phyloP scores from a whole-genome alignment of 2,888 invertebrate genomes.

The Furcula furcula region DNA sequence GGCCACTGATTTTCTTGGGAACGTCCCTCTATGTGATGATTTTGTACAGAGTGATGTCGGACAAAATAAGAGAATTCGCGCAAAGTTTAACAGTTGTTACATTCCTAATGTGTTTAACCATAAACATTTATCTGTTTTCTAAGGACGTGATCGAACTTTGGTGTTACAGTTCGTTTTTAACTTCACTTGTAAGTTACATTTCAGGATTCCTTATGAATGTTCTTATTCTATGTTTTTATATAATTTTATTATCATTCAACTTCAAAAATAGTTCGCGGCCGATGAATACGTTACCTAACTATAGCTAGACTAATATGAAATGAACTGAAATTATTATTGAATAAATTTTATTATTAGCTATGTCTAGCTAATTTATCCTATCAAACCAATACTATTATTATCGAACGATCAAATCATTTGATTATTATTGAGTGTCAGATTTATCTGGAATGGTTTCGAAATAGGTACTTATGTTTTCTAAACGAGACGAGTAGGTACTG shows the following conservation, averaged over 20 bases:
- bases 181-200: slow-evolving; percentile 46
- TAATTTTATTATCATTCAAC: slow-evolving; percentile 52
- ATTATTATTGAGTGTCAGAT: too few species aligned
- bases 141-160: slow-evolving; percentile 59
- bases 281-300: slow-evolving; percentile 41
- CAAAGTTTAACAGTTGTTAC: slow-evolving; percentile 61
- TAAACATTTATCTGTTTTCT: slow-evolving; percentile 62
- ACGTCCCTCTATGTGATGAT: slow-evolving; percentile 55
- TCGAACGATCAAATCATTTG: too few species aligned
- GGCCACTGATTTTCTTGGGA: slow-evolving; percentile 64
- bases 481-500: too few species aligned
- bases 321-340: not conserved
- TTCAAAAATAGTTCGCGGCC: slow-evolving; percentile 44
- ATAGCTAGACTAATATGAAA: slow-evolving; percentile 37
- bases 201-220: slow-evolving; percentile 60
- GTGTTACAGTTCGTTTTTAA: slow-evolving; percentile 46
- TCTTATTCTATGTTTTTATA: slow-evolving; percentile 54
- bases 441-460: too few species aligned
- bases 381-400: too few species aligned
- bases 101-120: slow-evolving; percentile 61
- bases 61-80: slow-evolving; percentile 61
- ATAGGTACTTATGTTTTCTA: too few species aligned
- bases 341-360: too few species aligned
- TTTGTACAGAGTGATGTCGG: slow-evolving; percentile 53
- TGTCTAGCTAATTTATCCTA: too few species aligned